Percentiles rank a stretch among this genome's conserved stretches.
Conservation (phyloP, 2,888 invertebrate species). For the Embidobia sp. region DNA sequence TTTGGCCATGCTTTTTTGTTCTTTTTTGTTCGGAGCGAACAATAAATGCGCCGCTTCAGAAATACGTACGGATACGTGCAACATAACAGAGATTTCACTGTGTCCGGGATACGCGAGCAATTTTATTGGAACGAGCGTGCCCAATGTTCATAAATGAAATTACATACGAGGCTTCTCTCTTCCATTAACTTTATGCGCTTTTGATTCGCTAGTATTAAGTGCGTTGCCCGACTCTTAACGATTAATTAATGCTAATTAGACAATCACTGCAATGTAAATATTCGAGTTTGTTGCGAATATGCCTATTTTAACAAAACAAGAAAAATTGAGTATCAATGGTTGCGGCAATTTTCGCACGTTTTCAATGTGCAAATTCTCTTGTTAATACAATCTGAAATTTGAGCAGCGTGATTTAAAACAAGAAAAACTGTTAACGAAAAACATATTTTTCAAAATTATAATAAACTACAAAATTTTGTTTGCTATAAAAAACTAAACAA, state of each 20-base stretch:
- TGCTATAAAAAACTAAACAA: not conserved
- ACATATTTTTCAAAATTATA: too few relatives aligned
- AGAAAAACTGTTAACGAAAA: too few relatives aligned
- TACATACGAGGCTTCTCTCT: slow-evolving; percentile 50
- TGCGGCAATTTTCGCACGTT: too few relatives aligned
- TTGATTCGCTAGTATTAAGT: slow-evolving; percentile 52
- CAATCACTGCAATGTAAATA: slow-evolving; percentile 36
- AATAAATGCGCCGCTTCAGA: slow-evolving; percentile 19
- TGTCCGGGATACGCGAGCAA: slow-evolving; percentile 51
- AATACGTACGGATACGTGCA: slow-evolving; percentile 33
- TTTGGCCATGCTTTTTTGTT: too few relatives aligned
- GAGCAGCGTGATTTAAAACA: too few relatives aligned
- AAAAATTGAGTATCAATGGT: too few relatives aligned
- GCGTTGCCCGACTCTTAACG: slow-evolving; percentile 38
- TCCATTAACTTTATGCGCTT: slow-evolving; percentile 56
- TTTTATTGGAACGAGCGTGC: slow-evolving; percentile 61
- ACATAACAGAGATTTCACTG: slow-evolving; percentile 46
- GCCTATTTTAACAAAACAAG: too few relatives aligned
- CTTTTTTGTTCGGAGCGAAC: slow-evolving; percentile 13
- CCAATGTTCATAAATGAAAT: slow-evolving; percentile 57
- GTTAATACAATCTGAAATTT: too few relatives aligned
- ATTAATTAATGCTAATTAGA: slow-evolving; percentile 58
- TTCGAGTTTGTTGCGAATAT: not conserved
- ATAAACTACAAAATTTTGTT: too few relatives aligned
- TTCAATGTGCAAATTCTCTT: too few relatives aligned